Evolutionary conservation across 2,888 invertebrate genomes (phyloP).

Genomic region (Galerucella calmariensis): DNA sequence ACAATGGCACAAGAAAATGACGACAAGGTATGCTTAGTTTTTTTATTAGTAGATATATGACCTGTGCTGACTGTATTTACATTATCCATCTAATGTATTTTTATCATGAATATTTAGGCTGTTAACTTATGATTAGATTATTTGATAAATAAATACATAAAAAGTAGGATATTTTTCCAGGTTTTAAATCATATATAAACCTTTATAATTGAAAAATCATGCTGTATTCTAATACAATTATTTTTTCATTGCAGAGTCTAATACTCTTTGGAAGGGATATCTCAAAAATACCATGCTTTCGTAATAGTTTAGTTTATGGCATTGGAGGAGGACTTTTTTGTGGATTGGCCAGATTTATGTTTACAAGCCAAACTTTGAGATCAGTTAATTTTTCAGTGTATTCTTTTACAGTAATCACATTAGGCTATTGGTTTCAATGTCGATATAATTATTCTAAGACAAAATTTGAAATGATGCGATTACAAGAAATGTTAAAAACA

Average conservation of each 20-base stretch:
- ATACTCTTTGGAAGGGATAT: constrained; percentile 78
- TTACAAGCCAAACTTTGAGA: constrained; percentile 74
- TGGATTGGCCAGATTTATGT: constrained; percentile 77
- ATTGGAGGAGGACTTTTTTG: constrained; percentile 75
- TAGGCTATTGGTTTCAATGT: constrained; percentile 77
- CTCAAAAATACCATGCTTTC: constrained; percentile 82
- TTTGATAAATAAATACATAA: too few relatives aligned
- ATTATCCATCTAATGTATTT: background rate
- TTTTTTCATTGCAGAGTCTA: constrained; percentile 66
- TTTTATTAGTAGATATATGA: too few relatives aligned
- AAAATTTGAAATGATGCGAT: constrained; percentile 73
- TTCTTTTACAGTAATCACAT: constrained; percentile 73
- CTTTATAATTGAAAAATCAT: background rate
- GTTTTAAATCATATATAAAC: too few relatives aligned
- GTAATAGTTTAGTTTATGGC: constrained; percentile 81
- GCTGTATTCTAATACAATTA: background rate
- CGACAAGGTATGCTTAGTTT: background rate
- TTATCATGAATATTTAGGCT: background rate
- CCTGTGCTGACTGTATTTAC: background rate
- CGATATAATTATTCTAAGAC: constrained; percentile 76
- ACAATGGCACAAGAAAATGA: constrained; percentile 6
- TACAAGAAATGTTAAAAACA: constrained; percentile 72
- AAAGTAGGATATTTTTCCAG: too few relatives aligned
- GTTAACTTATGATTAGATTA: too few relatives aligned
- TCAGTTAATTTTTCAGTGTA: constrained; percentile 76